phyloP scores from a whole-genome alignment of 2,113 vertebrate species.

The Sylvilagus bachmani region DNA sequence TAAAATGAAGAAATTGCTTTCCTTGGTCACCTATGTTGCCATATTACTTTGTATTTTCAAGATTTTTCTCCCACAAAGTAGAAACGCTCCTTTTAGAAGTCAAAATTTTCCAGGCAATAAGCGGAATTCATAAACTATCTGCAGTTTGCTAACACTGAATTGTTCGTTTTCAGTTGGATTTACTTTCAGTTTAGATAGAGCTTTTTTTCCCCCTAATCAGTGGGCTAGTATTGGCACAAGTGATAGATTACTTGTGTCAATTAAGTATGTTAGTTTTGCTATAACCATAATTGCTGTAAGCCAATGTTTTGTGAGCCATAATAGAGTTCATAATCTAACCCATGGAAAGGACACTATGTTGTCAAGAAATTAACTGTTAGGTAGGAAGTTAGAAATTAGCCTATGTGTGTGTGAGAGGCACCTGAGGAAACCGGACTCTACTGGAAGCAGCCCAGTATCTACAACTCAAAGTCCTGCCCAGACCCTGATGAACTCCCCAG shows the following conservation, averaged over 20 bases:
- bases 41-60: neutral
- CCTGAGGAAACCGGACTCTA: no score
- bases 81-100: neutral
- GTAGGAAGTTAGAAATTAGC: no score
- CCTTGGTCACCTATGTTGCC: neutral
- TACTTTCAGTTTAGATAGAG: neutral
- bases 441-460: no score
- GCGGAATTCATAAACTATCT: neutral
- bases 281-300: neutral
- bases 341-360: neutral
- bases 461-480: no score
- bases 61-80: neutral
- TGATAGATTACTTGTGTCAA: neutral
- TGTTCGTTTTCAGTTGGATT: neutral
- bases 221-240: neutral
- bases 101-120: neutral
- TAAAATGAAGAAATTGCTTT: neutral
- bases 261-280: neutral
- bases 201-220: neutral
- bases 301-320: neutral
- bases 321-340: neutral
- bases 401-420: no score
- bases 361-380: conserved; percentile 31
- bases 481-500: no score
- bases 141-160: neutral